phyloP scores from a whole-genome alignment of 1,140 invertebrate species.

The Rhagoletis pomonella region DNA sequence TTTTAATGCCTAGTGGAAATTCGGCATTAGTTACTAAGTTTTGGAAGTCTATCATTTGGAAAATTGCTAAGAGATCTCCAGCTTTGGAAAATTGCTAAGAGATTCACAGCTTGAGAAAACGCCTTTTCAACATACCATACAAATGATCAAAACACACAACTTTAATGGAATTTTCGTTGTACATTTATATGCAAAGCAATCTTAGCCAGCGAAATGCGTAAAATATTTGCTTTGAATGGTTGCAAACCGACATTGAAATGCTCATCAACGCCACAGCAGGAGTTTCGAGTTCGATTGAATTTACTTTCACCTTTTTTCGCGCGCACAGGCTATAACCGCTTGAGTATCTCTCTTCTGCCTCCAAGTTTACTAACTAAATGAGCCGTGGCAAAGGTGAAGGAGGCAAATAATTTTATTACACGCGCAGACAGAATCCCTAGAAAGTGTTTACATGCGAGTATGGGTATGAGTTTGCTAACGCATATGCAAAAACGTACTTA shows the following conservation, averaged over 20 bases:
- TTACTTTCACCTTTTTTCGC: conserved; percentile 8
- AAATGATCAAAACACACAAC: not conserved
- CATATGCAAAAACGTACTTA: too few relatives aligned
- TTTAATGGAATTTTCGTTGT: not conserved
- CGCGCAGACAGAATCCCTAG: not conserved
- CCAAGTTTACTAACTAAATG: not conserved
- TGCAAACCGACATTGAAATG: not conserved
- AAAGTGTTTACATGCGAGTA: not conserved
- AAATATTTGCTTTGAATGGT: not conserved
- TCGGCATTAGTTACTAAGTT: too few relatives aligned
- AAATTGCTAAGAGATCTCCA: too few relatives aligned
- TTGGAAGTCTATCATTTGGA: too few relatives aligned
- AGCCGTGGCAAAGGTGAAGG: not conserved
- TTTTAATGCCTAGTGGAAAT: too few relatives aligned
- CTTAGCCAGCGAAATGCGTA: not conserved
- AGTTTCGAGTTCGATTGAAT: not conserved
- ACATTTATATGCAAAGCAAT: not conserved
- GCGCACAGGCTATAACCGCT: not conserved
- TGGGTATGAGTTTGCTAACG: not conserved
- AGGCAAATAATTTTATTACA: not conserved
- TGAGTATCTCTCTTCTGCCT: too few relatives aligned
- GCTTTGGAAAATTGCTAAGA: too few relatives aligned
- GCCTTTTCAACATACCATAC: not conserved
- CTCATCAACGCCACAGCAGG: not conserved
- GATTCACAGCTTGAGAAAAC: too few relatives aligned